Evolutionary conservation across 53 echinoderm and acorn worm species (phyloP).

Genomic region (Echinometra lucunter): DNA sequence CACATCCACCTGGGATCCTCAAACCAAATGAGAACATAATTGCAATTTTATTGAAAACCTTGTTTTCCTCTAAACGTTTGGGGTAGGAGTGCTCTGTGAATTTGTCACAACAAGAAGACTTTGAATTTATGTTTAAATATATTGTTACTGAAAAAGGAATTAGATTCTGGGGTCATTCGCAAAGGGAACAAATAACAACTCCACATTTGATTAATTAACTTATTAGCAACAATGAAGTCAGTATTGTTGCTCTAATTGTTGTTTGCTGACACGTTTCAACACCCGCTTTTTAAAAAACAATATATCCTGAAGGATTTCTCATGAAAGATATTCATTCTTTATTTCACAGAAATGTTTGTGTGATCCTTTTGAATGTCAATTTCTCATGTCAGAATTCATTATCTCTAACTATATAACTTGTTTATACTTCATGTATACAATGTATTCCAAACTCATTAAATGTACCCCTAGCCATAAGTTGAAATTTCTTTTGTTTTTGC

Average conservation of each 20-base stretch:
- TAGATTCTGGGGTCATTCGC: background rate
- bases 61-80: background rate
- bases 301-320: too few species aligned
- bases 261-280: background rate
- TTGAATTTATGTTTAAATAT: background rate
- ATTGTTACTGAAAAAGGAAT: background rate
- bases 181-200: background rate
- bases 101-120: background rate
- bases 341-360: background rate
- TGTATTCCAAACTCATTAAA: background rate
- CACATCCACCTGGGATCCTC: slow-evolving; percentile 30
- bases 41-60: slow-evolving; percentile 36
- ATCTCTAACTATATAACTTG: background rate
- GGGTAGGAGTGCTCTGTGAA: background rate
- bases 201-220: background rate
- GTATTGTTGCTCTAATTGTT: background rate
- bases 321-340: background rate
- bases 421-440: background rate
- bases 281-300: too few species aligned
- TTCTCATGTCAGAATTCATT: background rate
- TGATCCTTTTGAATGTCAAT: background rate
- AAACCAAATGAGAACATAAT: slow-evolving; percentile 37
- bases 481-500: background rate
- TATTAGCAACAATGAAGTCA: background rate
- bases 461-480: background rate